Evolutionary conservation across 2,113 vertebrate genomes (phyloP), one percentile per base, ranked within the genome.

Genomic region (Proteles cristata): DNA sequence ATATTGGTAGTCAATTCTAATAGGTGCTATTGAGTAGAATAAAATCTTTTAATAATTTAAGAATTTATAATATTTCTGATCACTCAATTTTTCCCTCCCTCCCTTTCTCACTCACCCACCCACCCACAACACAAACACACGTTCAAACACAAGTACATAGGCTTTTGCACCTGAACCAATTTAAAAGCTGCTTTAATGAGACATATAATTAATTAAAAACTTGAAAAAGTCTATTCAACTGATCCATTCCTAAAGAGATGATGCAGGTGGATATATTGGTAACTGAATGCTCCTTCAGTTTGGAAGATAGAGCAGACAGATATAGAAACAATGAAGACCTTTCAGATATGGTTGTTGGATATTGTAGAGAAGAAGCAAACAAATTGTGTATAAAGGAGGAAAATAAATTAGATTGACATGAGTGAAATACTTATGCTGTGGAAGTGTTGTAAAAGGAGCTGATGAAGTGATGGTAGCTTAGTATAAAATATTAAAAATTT

Each of bases 261-360:
- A 83, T 80, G 15, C 7, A 82, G 17, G 8, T 53, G 33, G 0
- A 48, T 43, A 45, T 55, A 53, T 45, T 79, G 53, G 23, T 65
- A 23, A 76, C 26, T 76, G 39, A 65, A 6, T 50, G 77, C 81
- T 95, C 58, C 26, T 93, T 93, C 74, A 61, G 68, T 93, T 95
- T 68, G 45, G n/a, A 55, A 14, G 61, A 83, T 28, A 28, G 23
- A 26, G 19, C 33, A 82, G 82, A 77, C 8, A 88, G 76, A 15
- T 71, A 48, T 28, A 15, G 11, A 94, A 91, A 63, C 10, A 48
- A 65, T 39, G n/a, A 77, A 73, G 50, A 23, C 43, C 31, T 65
- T 88, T 65, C 14, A 58, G 25, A 63, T 81, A 16, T 92, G 53
- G 14, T 31, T 55, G 7, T 33, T 48, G 2, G 10, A 31, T 23